Conservation (phyloP, 2,888 invertebrate genomes). For the Platycnemis pennipes region DNA sequence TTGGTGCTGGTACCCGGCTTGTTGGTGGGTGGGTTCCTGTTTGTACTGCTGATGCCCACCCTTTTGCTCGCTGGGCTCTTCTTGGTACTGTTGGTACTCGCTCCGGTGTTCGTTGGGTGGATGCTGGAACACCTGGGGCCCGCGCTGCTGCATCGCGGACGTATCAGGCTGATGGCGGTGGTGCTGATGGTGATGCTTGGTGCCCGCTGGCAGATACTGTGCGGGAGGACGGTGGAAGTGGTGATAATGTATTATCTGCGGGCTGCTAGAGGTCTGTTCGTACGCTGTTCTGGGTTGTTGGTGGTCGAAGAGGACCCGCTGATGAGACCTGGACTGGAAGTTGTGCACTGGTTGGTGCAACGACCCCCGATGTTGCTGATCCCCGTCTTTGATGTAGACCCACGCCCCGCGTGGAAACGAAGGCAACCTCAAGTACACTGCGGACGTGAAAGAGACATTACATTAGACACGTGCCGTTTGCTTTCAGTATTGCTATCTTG, state of each 20-base stretch:
- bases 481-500: no score
- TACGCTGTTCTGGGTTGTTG: neutral
- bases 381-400: neutral
- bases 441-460: neutral
- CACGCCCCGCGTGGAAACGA: neutral
- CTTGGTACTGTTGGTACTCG: neutral
- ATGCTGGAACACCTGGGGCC: neutral
- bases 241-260: neutral
- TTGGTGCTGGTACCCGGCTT: no score
- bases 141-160: neutral
- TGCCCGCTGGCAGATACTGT: neutral
- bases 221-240: neutral
- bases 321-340: neutral
- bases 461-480: no score
- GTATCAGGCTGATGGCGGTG: neutral
- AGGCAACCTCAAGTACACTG: slow-evolving; percentile 13
- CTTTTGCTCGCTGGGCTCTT: neutral
- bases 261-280: neutral
- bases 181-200: neutral
- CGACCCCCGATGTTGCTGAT: neutral
- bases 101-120: neutral
- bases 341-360: neutral
- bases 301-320: neutral
- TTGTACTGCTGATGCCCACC: neutral
- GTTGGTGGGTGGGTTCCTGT: neutral